A percentile compares a stretch with the other conserved stretches of the same genome.
Evolutionary conservation across 2,797 vertebrate species (phyloP).

Genomic region (Hapalemur alaotrensis): DNA sequence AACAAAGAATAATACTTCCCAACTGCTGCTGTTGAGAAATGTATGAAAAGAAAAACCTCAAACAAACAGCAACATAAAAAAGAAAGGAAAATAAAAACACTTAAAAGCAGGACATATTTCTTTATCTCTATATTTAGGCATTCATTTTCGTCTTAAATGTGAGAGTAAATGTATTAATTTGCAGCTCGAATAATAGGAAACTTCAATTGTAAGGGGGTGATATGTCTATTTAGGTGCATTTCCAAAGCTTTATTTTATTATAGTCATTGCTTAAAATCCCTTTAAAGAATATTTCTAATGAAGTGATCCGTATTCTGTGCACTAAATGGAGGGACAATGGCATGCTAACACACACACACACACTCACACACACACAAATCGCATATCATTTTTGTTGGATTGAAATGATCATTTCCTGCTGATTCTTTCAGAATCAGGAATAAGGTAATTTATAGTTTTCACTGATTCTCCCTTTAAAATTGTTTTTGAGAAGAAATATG

Average conservation of each 20-base stretch:
- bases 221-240: neutral
- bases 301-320: neutral
- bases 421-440: neutral
- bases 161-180: neutral
- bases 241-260: neutral
- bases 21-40: neutral
- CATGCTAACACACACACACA: neutral
- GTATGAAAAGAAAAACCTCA: neutral
- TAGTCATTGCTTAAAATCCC: neutral
- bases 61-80: neutral
- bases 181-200: neutral
- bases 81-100: neutral
- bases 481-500: neutral
- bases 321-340: neutral
- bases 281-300: neutral
- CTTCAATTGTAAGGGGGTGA: neutral
- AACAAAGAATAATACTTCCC: neutral
- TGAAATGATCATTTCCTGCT: neutral
- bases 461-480: conserved; percentile 18
- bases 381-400: neutral
- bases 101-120: neutral
- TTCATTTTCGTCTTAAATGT: neutral
- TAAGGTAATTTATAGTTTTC: neutral
- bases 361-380: neutral
- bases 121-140: neutral